Evolutionary conservation across 2,113 vertebrate genomes (phyloP).

Genomic region (Podarcis raffonei): DNA sequence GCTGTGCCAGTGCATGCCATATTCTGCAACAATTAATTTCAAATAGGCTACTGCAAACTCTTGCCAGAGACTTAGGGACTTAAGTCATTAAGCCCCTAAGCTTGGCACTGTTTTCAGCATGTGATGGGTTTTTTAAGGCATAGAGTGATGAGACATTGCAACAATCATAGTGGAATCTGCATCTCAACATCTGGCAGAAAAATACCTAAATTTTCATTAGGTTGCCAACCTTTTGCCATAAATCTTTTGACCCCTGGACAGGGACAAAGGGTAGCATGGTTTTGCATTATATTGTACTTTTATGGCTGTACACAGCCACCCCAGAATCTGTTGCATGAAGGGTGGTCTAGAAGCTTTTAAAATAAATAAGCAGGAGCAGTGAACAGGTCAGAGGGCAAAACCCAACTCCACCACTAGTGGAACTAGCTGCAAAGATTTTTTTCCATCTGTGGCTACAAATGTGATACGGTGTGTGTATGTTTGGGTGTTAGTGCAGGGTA

Average conservation of each 20-base stretch:
- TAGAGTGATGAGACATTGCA: background rate
- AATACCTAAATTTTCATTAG: background rate
- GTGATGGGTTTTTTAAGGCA: background rate
- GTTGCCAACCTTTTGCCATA: background rate
- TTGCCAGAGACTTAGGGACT: conserved; percentile 35
- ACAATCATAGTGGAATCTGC: background rate
- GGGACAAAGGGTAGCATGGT: background rate
- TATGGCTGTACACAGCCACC: background rate
- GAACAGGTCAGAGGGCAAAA: background rate
- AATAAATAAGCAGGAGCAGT: background rate
- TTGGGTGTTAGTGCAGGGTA: background rate
- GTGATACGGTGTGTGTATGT: background rate
- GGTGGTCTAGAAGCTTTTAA: background rate
- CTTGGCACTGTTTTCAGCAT: background rate
- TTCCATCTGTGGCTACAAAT: background rate
- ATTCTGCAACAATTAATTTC: conserved; percentile 59
- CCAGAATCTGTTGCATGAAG: no score
- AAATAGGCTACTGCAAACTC: conserved; percentile 24
- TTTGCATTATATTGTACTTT: background rate
- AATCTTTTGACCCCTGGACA: background rate
- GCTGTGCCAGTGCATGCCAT: conserved; percentile 20
- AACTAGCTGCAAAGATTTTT: background rate
- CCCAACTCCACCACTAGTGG: background rate
- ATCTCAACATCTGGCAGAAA: background rate
- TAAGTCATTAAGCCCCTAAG: background rate